A percentile compares a stretch with the other conserved stretches of the same genome.
phyloP scores from a whole-genome alignment of 2,888 invertebrate species.

The Spilosoma lubricipeda region DNA sequence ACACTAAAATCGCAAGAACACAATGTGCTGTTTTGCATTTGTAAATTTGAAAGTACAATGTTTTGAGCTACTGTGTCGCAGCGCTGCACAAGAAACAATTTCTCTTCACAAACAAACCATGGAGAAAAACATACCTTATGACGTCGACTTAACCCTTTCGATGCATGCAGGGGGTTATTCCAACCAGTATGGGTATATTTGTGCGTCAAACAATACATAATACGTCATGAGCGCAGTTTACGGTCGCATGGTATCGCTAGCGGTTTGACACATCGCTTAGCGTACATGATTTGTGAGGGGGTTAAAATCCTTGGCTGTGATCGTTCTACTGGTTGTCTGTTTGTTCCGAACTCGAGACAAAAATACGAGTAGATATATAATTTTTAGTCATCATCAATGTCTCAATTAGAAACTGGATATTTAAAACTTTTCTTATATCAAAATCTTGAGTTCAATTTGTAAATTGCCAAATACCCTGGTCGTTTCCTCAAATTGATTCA shows the following conservation, averaged over 20 bases:
- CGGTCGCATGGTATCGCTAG: constrained; percentile 78
- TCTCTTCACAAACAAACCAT: constrained; percentile 13
- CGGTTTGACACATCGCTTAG: constrained; percentile 79
- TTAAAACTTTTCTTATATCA: neutral
- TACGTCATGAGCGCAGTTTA: constrained; percentile 79
- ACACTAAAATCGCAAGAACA: constrained; percentile 62
- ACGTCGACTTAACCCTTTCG: constrained; percentile 42
- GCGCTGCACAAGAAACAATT: constrained; percentile 66
- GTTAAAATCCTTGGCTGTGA: constrained; percentile 61
- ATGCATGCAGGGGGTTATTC: constrained; percentile 28
- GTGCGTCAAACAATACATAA: constrained; percentile 74
- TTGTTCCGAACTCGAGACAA: neutral
- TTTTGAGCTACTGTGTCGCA: constrained; percentile 79
- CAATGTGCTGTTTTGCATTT: constrained; percentile 82
- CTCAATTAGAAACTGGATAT: neutral
- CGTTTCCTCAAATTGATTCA: too few species aligned
- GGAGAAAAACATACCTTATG: constrained; percentile 47
- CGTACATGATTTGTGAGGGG: constrained; percentile 77
- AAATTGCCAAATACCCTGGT: too few species aligned
- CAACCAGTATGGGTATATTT: constrained; percentile 52
- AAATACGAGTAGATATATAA: too few species aligned
- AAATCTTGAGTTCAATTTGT: neutral
- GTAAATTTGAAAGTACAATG: constrained; percentile 81
- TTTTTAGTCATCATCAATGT: too few species aligned
- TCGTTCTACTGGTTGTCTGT: constrained; percentile 17